These are phyloP conservation scores for Dromius quadrimaculatus DNA, from an alignment of 2,888 invertebrate genomes.

Conservation along the genomic window DNA sequence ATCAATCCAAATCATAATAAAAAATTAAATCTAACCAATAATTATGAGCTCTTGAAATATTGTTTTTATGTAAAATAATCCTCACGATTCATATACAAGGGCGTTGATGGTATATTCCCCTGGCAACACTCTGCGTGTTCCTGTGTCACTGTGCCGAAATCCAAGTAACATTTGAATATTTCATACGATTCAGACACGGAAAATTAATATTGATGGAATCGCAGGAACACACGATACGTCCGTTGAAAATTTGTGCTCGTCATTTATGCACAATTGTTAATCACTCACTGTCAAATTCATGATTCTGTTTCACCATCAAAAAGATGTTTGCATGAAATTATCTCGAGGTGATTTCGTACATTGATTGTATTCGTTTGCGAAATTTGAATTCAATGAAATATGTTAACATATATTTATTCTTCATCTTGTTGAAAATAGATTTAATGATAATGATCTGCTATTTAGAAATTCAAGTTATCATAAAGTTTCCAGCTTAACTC, in stretches of 20 bases:
- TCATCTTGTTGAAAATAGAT: background rate
- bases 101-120: background rate
- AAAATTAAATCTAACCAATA: background rate
- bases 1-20: background rate
- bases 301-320: background rate
- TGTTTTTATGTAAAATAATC: background rate
- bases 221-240: slow-evolving; percentile 14
- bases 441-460: background rate
- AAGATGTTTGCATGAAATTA: slow-evolving; percentile 1
- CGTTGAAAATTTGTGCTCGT: slow-evolving; percentile 29
- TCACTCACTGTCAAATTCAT: slow-evolving; percentile 25
- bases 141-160: slow-evolving; percentile 32
- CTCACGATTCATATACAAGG: background rate
- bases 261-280: slow-evolving; percentile 25
- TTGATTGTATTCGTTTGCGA: background rate
- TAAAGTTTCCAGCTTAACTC: background rate
- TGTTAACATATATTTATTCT: background rate
- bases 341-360: background rate
- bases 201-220: slow-evolving; percentile 32
- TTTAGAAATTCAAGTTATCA: background rate
- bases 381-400: background rate
- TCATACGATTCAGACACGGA: slow-evolving; percentile 11
- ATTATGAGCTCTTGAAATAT: background rate
- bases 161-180: slow-evolving; percentile 22
- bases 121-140: background rate